Evolutionary conservation across 2,113 vertebrate genomes (phyloP).

Genomic region (Chrysochloris asiatica): DNA sequence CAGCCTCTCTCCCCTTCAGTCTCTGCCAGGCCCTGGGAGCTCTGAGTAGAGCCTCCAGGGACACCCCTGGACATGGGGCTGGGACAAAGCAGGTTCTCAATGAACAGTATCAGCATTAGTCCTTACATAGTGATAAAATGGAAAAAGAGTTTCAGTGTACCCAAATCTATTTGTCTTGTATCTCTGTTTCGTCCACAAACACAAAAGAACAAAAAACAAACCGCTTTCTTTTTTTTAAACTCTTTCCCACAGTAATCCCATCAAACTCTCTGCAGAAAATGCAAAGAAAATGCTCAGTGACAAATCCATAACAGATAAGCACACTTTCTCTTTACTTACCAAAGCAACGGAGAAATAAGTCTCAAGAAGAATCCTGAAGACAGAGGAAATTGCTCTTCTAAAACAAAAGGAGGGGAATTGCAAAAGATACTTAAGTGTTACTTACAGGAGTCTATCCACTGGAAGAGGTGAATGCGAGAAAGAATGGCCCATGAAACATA

Average conservation of each 20-base stretch:
- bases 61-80: background rate
- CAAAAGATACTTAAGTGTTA: background rate
- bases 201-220: background rate
- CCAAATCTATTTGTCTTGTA: background rate
- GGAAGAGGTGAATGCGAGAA: no score
- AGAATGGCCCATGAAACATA: background rate
- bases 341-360: background rate
- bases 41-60: background rate
- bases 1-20: background rate
- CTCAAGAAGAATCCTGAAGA: background rate
- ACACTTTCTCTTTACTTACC: background rate
- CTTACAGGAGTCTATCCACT: background rate
- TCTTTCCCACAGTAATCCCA: background rate
- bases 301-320: background rate
- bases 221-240: background rate
- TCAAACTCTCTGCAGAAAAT: background rate
- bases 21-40: background rate
- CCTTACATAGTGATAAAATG: background rate
- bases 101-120: background rate
- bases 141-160: background rate
- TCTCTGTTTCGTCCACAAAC: background rate
- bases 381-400: background rate
- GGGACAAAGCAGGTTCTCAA: background rate
- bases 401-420: background rate
- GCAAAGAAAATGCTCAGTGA: fast-evolving